Conservation (phyloP, 1,140 invertebrate genomes). For the Drosophila repletoides region DNA sequence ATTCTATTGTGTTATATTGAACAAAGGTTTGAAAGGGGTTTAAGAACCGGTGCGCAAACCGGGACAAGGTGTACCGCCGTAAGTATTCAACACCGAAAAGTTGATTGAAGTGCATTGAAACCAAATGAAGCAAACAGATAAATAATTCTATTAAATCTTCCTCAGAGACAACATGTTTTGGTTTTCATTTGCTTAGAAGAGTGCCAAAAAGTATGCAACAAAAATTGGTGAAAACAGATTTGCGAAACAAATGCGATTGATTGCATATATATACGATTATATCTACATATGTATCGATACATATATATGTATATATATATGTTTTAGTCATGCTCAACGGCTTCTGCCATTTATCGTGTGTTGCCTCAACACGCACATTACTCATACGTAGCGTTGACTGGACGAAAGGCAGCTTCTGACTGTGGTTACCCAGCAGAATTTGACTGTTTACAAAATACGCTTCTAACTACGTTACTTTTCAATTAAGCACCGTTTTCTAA, state of each 20-base stretch:
- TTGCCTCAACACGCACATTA: constrained; percentile 32
- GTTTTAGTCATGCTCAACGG: not conserved
- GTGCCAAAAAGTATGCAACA: constrained; percentile 8
- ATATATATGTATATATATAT: not conserved
- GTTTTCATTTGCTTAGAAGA: not conserved
- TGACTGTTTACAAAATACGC: too few species aligned
- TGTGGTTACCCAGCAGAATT: too few species aligned
- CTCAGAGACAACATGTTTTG: not conserved
- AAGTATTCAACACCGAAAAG: too few species aligned
- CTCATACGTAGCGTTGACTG: constrained; percentile 54
- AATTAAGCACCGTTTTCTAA: too few species aligned
- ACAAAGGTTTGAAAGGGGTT: too few species aligned
- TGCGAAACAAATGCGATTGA: constrained; percentile 19
- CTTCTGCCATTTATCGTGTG: not conserved
- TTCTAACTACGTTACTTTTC: too few species aligned
- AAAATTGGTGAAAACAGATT: constrained; percentile 6
- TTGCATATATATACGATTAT: not conserved
- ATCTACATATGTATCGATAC: not conserved
- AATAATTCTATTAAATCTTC: too few species aligned
- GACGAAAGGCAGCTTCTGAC: not conserved
- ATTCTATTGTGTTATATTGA: too few species aligned
- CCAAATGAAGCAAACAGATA: too few species aligned
- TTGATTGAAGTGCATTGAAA: too few species aligned
- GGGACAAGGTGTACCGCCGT: too few species aligned
- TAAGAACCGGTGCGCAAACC: too few species aligned